Evolutionary conservation across 37 sponge, comb jelly and placozoan species (phyloP).

Genomic region (Aphrocallistes beatrix): DNA sequence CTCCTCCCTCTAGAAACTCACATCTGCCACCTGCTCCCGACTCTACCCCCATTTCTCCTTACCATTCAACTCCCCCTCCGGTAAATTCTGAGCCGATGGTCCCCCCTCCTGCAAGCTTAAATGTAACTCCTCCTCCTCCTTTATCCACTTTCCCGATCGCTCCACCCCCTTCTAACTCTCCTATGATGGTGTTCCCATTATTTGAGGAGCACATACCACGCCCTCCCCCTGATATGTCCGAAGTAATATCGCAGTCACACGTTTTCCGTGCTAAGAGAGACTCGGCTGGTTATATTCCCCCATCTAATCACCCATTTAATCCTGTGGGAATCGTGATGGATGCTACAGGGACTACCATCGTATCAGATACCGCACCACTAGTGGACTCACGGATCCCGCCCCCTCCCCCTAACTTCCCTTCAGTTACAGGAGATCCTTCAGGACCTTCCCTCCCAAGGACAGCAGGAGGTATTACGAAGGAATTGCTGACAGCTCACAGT

Average conservation of each 20-base stretch:
- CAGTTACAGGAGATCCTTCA: neutral
- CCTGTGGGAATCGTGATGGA: neutral
- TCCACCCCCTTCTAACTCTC: neutral
- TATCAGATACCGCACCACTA: neutral
- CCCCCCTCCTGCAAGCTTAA: neutral
- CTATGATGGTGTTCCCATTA: neutral
- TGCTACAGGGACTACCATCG: neutral
- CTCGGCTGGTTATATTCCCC: slow-evolving; percentile 1
- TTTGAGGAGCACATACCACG: neutral
- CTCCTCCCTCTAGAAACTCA: slow-evolving; percentile 9
- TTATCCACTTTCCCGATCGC: neutral
- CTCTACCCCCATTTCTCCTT: neutral
- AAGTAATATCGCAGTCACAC: neutral
- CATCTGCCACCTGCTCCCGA: slow-evolving; percentile 1
- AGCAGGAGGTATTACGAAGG: neutral
- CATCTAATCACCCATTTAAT: neutral
- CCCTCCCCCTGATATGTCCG: neutral
- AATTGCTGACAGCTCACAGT: neutral
- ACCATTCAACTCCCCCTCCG: neutral
- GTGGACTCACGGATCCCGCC: neutral
- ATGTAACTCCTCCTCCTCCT: neutral
- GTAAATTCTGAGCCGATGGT: neutral
- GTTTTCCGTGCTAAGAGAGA: slow-evolving; percentile 5
- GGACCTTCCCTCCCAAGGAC: slow-evolving; percentile 13
- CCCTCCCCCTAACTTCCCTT: neutral